These are phyloP conservation scores for Recurvirostra avosetta DNA, from an alignment of 2,113 vertebrate species.

Conservation along the genomic window DNA sequence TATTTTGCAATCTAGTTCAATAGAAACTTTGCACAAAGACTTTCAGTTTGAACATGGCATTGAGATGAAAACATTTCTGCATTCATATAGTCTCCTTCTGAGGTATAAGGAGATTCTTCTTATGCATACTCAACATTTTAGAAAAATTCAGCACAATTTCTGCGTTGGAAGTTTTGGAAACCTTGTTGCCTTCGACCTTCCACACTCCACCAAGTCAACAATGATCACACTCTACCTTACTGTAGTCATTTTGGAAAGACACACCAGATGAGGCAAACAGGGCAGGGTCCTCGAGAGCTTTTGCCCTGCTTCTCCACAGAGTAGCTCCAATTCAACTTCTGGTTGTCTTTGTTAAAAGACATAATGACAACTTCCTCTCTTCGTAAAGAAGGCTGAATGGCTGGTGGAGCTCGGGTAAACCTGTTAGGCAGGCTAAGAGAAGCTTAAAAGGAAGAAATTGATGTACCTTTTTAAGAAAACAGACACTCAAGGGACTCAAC, in stretches of 20 bases:
- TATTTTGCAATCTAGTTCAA: background rate
- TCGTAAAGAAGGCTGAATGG: background rate
- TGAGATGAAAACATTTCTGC: background rate
- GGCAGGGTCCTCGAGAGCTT: background rate
- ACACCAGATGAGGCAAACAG: background rate
- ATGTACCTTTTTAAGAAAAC: background rate
- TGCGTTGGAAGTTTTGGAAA: background rate
- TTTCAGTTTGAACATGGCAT: background rate
- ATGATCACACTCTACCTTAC: background rate
- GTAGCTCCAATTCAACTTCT: background rate
- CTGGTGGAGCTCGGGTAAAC: background rate
- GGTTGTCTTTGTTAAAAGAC: background rate
- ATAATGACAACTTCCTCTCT: background rate
- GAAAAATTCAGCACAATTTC: background rate
- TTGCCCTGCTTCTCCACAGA: background rate
- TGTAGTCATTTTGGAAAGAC: background rate
- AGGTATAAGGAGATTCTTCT: background rate
- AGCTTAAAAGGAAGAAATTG: background rate
- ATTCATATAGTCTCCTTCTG: background rate
- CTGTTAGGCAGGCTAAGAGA: background rate
- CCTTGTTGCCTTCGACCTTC: background rate
- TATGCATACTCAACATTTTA: background rate
- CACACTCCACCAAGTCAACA: background rate
- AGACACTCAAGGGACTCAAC: background rate
- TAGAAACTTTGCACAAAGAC: background rate